Evolutionary conservation across 2,113 vertebrate genomes (phyloP).

Genomic region (Chaenogobius annularis): DNA sequence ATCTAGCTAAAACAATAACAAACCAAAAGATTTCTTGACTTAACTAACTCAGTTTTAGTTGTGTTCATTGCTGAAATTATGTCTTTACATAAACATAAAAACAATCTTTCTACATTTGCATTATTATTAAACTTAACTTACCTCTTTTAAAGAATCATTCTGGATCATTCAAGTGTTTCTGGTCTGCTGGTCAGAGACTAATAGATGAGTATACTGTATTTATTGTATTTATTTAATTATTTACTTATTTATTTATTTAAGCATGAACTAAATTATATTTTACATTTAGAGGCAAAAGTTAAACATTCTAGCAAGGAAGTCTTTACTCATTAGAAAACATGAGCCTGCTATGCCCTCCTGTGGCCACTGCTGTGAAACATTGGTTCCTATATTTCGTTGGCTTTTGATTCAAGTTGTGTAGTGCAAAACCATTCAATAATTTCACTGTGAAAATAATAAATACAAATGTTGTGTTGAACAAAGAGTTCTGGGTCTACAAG

Average conservation of each 20-base stretch:
- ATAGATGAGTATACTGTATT: neutral
- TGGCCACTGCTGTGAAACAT: constrained; percentile 65
- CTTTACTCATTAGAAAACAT: constrained; percentile 21
- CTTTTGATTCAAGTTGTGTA: neutral
- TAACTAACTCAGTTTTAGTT: no score
- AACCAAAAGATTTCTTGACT: no score
- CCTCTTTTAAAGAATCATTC: neutral
- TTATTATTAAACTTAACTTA: neutral
- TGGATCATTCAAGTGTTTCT: neutral
- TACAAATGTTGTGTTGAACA: neutral
- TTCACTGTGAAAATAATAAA: neutral
- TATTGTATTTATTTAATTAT: neutral
- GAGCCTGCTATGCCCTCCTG: constrained; percentile 78
- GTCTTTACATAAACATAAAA: neutral
- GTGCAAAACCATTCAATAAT: neutral
- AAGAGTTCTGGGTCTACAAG: neutral
- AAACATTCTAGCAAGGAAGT: neutral
- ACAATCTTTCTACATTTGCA: neutral
- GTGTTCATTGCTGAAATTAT: neutral
- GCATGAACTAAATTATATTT: neutral
- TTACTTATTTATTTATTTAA: neutral
- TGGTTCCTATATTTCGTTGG: constrained; percentile 30
- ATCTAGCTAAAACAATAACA: neutral
- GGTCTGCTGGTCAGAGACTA: neutral
- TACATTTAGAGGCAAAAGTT: neutral